Evolutionary conservation across 2,113 vertebrate genomes (phyloP).

Genomic region (Protomyctophum bolini): DNA sequence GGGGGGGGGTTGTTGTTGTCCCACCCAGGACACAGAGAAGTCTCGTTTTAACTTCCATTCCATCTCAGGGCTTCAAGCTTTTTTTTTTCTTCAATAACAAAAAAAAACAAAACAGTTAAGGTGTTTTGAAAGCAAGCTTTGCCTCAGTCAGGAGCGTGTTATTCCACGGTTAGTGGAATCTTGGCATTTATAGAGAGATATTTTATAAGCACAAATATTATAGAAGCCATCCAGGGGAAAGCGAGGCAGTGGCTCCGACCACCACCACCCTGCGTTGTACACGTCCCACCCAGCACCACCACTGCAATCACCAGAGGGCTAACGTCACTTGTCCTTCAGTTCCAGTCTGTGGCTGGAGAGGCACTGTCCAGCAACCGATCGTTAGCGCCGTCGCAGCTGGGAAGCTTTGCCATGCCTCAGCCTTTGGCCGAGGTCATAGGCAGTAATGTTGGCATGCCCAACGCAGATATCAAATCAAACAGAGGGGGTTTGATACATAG

Average conservation of each 20-base stretch:
- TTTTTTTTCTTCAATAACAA: constrained; percentile 11
- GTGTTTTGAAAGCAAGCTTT: constrained; percentile 52
- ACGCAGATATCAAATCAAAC: constrained; percentile 38
- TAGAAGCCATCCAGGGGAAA: constrained; percentile 51
- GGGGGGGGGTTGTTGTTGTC: no score
- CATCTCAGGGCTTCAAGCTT: constrained; percentile 45
- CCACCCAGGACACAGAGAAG: constrained; percentile 24
- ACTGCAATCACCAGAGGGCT: constrained; percentile 16
- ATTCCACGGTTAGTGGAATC: constrained; percentile 52
- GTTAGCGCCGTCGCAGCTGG: constrained; percentile 35
- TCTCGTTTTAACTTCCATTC: constrained; percentile 33
- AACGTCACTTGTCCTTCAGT: constrained; percentile 40
- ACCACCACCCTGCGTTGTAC: constrained; percentile 28
- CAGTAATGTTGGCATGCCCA: constrained; percentile 49
- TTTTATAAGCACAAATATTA: constrained; percentile 63
- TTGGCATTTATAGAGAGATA: constrained; percentile 64
- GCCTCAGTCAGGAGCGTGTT: constrained; percentile 50
- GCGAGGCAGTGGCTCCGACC: constrained; percentile 26
- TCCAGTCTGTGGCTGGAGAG: constrained; percentile 47
- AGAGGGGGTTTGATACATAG: constrained; percentile 27
- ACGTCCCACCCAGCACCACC: constrained; percentile 47
- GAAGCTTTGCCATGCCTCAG: constrained; percentile 55
- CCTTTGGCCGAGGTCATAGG: constrained; percentile 49
- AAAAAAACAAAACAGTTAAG: constrained; percentile 6
- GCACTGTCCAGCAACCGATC: constrained; percentile 23